Conservation (phyloP, 2,797 vertebrate species). For the Hydrolagus colliei region DNA sequence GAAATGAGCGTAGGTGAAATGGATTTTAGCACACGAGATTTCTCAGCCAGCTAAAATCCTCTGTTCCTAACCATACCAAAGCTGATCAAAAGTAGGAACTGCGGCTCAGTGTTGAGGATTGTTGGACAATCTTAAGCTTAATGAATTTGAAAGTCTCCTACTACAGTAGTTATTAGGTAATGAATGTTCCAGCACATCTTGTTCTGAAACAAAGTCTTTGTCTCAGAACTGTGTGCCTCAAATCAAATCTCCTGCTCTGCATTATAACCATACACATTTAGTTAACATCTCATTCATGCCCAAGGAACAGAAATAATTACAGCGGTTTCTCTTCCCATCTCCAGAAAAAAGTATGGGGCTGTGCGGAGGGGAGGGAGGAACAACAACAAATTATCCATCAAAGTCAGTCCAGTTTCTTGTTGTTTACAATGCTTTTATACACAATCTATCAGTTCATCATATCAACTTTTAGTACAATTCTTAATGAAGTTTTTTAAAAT, state of each 20-base stretch:
- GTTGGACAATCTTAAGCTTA: not conserved
- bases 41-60: not conserved
- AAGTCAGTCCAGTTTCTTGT: no score
- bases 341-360: no score
- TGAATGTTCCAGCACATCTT: not conserved
- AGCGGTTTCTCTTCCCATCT: no score
- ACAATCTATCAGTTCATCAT: not conserved
- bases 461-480: no score
- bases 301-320: not conserved
- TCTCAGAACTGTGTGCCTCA: not conserved
- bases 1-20: not conserved
- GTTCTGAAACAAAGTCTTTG: not conserved
- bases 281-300: not conserved
- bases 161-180: not conserved
- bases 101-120: not conserved
- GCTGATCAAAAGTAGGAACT: not conserved
- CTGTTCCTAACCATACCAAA: not conserved
- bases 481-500: no score
- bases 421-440: no score
- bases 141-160: not conserved
- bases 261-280: not conserved
- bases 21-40: not conserved
- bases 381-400: not conserved
- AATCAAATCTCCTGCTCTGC: not conserved
- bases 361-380: no score